These are phyloP conservation scores for Anomalospiza imberbis DNA, from an alignment of 2,797 vertebrate genomes.

Conservation along the genomic window DNA sequence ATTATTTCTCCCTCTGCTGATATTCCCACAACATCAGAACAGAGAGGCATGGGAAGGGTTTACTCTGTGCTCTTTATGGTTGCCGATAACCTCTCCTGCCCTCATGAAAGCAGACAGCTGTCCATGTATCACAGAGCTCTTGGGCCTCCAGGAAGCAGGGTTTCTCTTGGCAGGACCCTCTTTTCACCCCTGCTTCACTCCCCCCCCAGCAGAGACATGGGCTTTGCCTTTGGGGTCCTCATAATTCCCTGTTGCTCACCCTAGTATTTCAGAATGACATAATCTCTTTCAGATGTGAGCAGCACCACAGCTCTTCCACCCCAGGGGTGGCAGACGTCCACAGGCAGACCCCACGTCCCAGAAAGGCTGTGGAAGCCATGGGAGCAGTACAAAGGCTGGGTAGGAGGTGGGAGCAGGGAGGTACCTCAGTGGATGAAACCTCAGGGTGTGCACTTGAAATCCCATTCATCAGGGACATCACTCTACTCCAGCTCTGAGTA, in stretches of 20 bases:
- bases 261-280: background rate
- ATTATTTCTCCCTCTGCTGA: background rate
- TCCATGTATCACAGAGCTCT: background rate
- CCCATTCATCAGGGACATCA: accelerated
- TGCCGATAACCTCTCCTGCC: background rate
- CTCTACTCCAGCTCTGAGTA: background rate
- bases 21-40: background rate
- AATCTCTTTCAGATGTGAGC: background rate
- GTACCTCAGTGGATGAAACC: background rate
- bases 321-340: accelerated
- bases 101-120: background rate
- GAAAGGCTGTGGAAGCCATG: background rate
- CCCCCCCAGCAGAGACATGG: accelerated
- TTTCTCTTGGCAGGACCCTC: background rate
- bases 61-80: background rate
- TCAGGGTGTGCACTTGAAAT: background rate
- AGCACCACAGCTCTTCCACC: background rate
- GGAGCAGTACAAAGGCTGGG: background rate
- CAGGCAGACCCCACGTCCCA: too few species aligned
- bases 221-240: background rate
- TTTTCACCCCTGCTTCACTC: background rate
- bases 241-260: background rate
- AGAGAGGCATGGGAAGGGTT: background rate
- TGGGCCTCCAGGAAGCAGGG: background rate
- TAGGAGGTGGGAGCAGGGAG: background rate